phyloP scores from a whole-genome alignment of 1,140 invertebrate genomes.

The Frieseomelitta varia region DNA sequence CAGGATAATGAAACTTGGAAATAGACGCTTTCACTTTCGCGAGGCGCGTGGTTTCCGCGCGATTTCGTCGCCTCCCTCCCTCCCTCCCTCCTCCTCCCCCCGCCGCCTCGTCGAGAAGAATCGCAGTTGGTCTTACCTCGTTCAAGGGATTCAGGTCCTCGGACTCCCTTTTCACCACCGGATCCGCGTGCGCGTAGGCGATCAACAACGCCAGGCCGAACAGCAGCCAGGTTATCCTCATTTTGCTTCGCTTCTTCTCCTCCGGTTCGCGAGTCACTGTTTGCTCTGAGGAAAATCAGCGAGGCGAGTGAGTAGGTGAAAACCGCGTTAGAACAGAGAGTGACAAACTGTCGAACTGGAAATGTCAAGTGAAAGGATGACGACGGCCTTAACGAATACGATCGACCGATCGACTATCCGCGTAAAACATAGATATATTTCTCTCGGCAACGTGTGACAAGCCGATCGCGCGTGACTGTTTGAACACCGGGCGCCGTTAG shows the following conservation, averaged over 20 bases:
- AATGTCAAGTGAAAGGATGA: slow-evolving; percentile 60
- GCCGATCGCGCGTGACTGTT: too few relatives aligned
- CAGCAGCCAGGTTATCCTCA: slow-evolving; percentile 73
- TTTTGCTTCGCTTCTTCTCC: slow-evolving; percentile 55
- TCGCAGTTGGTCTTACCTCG: slow-evolving; percentile 74
- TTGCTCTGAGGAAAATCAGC: slow-evolving; percentile 36
- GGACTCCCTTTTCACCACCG: slow-evolving; percentile 75
- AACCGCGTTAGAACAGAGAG: background rate
- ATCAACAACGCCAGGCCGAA: slow-evolving; percentile 67
- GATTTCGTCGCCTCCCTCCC: background rate
- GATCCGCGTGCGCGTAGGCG: slow-evolving; percentile 64
- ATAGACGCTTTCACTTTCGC: slow-evolving; percentile 43
- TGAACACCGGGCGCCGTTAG: background rate
- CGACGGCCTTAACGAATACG: too few relatives aligned
- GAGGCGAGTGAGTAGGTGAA: background rate
- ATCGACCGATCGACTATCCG: background rate
- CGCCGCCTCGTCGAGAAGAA: background rate
- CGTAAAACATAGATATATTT: background rate
- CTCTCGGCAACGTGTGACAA: too few relatives aligned
- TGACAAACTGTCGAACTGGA: slow-evolving; percentile 2
- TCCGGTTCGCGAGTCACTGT: background rate
- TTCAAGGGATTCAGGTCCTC: slow-evolving; percentile 77
- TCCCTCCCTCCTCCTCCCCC: fast-evolving
- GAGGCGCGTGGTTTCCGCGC: background rate
- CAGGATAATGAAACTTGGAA: slow-evolving; percentile 14